These are phyloP conservation scores for Papio anubis DNA, from an alignment of 2,113 vertebrate species.

Conservation along the genomic window DNA sequence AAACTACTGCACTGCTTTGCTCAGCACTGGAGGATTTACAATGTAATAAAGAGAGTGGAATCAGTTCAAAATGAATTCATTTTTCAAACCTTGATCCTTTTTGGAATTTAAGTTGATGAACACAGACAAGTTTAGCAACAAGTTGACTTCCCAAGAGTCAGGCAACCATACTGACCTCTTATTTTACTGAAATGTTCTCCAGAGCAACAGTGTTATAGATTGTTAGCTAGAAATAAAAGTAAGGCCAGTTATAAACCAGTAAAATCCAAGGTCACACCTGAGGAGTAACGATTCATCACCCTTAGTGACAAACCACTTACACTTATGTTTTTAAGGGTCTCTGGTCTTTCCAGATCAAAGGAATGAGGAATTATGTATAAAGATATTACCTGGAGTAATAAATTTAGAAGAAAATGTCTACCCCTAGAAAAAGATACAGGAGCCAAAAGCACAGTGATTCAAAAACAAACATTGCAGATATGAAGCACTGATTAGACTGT, in stretches of 20 bases:
- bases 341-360: conserved; percentile 66
- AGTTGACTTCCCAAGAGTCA: neutral
- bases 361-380: conserved; percentile 59
- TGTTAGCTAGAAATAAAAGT: conserved; percentile 39
- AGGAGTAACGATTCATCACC: conserved; percentile 58
- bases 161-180: conserved; percentile 12
- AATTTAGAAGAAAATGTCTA: conserved; percentile 77
- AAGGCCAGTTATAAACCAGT: conserved; percentile 60
- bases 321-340: conserved; percentile 61
- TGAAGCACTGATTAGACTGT: conserved; percentile 82
- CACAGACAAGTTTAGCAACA: conserved; percentile 55
- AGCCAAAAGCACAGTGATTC: conserved; percentile 78
- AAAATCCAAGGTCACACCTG: conserved; percentile 55
- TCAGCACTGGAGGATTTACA: conserved; percentile 74
- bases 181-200: conserved; percentile 32
- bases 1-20: conserved; percentile 51
- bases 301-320: conserved; percentile 62
- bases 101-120: conserved; percentile 61
- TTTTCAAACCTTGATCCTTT: conserved; percentile 69
- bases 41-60: conserved; percentile 61
- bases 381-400: conserved; percentile 81
- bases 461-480: conserved; percentile 84
- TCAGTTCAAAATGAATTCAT: conserved; percentile 72
- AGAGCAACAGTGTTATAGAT: neutral
- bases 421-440: conserved; percentile 67